Percentiles rank a stretch among this genome's conserved stretches.
Conservation (phyloP, 2,113 vertebrate genomes). For the Stictonetta naevosa region DNA sequence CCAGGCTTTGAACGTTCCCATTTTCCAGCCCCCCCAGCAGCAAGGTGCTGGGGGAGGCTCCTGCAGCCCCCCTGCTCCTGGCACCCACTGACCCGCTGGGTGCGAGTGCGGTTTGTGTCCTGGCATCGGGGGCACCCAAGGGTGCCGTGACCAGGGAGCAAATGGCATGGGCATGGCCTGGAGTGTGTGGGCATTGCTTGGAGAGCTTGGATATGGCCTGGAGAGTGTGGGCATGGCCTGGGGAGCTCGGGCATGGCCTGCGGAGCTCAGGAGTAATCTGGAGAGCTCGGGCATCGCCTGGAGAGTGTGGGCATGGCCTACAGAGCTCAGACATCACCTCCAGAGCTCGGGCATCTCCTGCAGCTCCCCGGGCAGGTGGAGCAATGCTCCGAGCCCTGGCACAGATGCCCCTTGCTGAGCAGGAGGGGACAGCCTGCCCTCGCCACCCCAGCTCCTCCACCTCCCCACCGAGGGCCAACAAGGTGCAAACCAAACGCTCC, state of each 20-base stretch:
- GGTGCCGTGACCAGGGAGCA: neutral
- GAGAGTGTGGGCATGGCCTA: too few relatives aligned
- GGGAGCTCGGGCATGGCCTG: rapidly evolving
- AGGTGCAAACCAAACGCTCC: neutral
- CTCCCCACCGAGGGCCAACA: neutral
- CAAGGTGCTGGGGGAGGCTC: neutral
- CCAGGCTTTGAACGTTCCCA: rapidly evolving
- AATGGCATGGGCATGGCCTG: neutral
- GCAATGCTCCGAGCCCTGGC: neutral
- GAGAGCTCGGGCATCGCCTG: too few relatives aligned
- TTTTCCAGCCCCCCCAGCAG: neutral
- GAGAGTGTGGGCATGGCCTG: too few relatives aligned
- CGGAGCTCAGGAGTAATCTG: too few relatives aligned
- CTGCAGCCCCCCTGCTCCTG: neutral
- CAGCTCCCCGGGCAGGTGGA: neutral
- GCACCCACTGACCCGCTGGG: neutral
- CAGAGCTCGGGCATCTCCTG: rapidly evolving
- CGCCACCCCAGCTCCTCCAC: neutral
- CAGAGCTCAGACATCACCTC: too few relatives aligned
- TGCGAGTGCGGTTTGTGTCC: neutral
- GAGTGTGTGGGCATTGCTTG: too few relatives aligned
- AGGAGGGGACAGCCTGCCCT: neutral
- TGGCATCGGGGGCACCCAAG: neutral
- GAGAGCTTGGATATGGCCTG: too few relatives aligned
- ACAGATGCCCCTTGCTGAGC: neutral